A percentile compares a stretch with the other conserved stretches of the same genome.
Evolutionary conservation across 1,140 invertebrate species (phyloP).

Genomic region (Conopomorpha cramerella): DNA sequence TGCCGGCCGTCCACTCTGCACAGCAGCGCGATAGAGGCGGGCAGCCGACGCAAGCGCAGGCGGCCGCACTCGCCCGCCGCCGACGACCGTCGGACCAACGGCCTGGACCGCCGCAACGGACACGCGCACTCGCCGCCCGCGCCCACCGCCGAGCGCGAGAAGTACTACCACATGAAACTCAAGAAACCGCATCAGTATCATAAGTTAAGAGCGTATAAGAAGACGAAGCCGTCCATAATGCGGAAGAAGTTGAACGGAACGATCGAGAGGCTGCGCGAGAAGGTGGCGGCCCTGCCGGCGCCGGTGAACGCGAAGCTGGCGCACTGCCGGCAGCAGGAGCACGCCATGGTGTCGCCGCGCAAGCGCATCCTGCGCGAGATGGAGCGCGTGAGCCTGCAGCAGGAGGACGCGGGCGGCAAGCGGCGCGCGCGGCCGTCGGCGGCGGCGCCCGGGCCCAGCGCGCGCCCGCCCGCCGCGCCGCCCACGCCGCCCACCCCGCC

Average conservation of each 20-base stretch:
- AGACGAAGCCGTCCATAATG: constrained; percentile 31
- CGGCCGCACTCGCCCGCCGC: constrained; percentile 63
- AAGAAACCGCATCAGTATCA: constrained; percentile 56
- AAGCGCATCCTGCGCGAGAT: constrained; percentile 75
- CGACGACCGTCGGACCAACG: constrained; percentile 41
- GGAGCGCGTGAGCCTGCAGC: constrained; percentile 73
- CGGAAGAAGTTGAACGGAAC: constrained; percentile 40
- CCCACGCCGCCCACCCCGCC: constrained; percentile 29
- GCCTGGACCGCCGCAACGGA: constrained; percentile 30
- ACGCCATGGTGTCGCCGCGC: constrained; percentile 68
- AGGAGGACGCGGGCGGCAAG: constrained; percentile 51
- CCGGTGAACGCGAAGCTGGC: constrained; percentile 47
- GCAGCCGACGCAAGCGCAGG: constrained; percentile 60
- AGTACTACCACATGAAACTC: constrained; percentile 51
- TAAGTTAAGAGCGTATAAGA: constrained; percentile 54
- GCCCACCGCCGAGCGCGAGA: constrained; percentile 26
- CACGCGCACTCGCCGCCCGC: constrained; percentile 23
- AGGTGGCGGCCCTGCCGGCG: constrained; percentile 37
- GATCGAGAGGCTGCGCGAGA: constrained; percentile 55
- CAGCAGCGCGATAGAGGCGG: constrained; percentile 39
- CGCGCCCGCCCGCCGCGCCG: no score
- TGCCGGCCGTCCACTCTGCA: constrained; percentile 62
- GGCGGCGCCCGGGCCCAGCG: background rate
- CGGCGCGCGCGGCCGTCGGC: constrained; percentile 33
- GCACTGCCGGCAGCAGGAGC: constrained; percentile 49